These are phyloP conservation scores for Macrocentrus cingulum DNA, from an alignment of 1,140 invertebrate species.

Conservation along the genomic window DNA sequence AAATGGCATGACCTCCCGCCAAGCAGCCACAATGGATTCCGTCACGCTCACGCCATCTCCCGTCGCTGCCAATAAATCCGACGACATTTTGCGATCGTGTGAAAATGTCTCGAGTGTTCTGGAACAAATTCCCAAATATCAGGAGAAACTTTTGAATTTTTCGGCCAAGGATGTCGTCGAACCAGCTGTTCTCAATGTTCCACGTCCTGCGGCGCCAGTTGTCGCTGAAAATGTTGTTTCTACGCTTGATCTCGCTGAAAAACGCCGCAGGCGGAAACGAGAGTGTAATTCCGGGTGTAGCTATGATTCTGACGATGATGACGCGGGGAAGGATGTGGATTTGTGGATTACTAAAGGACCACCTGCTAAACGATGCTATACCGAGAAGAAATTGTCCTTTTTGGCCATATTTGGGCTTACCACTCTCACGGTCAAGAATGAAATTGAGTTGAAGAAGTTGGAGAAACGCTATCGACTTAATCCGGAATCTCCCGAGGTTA, in stretches of 20 bases:
- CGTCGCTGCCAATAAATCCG: too few relatives aligned
- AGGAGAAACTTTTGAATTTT: constrained; percentile 52
- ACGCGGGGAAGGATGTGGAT: constrained; percentile 45
- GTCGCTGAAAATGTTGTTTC: constrained; percentile 45
- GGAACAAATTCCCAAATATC: constrained; percentile 53
- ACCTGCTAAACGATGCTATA: constrained; percentile 53
- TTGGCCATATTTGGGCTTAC: constrained; percentile 57
- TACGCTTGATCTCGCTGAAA: constrained; percentile 52
- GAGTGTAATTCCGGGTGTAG: constrained; percentile 42
- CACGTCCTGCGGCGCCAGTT: constrained; percentile 45
- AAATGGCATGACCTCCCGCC: constrained; percentile 1
- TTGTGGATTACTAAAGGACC: constrained; percentile 58
- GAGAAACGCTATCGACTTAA: constrained; percentile 49
- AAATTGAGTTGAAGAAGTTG: constrained; percentile 22
- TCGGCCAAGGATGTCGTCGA: constrained; percentile 46
- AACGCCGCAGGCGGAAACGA: constrained; percentile 45
- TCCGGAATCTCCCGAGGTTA: constrained; percentile 48
- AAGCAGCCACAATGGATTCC: too few relatives aligned
- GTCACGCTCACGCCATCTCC: too few relatives aligned
- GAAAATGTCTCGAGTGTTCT: constrained; percentile 54
- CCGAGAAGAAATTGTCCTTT: constrained; percentile 54
- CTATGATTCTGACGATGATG: constrained; percentile 54
- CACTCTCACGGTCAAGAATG: constrained; percentile 51
- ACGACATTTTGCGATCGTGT: constrained; percentile 51
- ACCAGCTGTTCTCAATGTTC: constrained; percentile 53